Conservation (phyloP, 2,797 vertebrate genomes). For the Takifugu ocellatus region DNA sequence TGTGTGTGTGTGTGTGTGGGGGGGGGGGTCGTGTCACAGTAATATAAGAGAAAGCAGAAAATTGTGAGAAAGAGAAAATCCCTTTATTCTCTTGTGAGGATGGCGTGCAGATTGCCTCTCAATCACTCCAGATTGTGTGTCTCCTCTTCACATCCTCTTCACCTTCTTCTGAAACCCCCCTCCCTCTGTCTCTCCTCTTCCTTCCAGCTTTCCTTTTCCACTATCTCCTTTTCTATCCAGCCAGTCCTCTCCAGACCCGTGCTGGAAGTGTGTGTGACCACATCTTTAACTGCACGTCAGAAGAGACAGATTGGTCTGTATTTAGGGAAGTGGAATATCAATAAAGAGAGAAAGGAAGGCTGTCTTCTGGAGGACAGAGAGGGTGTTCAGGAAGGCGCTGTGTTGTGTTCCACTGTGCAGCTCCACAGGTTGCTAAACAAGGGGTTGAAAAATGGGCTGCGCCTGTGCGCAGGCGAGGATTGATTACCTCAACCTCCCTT, state of each 20-base stretch:
- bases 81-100: constrained; percentile 20
- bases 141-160: constrained; percentile 31
- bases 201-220: constrained; percentile 6
- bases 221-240: background rate
- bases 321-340: constrained; percentile 75
- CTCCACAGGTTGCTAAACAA: constrained; percentile 73
- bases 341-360: constrained; percentile 64
- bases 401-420: constrained; percentile 30
- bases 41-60: constrained; percentile 17
- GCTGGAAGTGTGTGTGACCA: constrained; percentile 3
- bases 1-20: constrained; percentile 7
- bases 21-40: constrained; percentile 3
- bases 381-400: constrained; percentile 24
- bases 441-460: constrained; percentile 69
- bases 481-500: constrained; percentile 57
- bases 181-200: constrained; percentile 4
- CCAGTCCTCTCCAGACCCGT: constrained; percentile 5
- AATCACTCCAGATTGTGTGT: constrained; percentile 45
- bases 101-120: constrained; percentile 52
- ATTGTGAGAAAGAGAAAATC: constrained; percentile 6
- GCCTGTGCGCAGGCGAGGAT: constrained; percentile 53
- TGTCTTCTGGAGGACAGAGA: constrained; percentile 20
- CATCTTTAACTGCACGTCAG: constrained; percentile 40
- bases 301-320: constrained; percentile 67
- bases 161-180: constrained; percentile 21